phyloP scores from a whole-genome alignment of 37 sponge, comb jelly and placozoan species.

The Lycopodina hypogea region DNA sequence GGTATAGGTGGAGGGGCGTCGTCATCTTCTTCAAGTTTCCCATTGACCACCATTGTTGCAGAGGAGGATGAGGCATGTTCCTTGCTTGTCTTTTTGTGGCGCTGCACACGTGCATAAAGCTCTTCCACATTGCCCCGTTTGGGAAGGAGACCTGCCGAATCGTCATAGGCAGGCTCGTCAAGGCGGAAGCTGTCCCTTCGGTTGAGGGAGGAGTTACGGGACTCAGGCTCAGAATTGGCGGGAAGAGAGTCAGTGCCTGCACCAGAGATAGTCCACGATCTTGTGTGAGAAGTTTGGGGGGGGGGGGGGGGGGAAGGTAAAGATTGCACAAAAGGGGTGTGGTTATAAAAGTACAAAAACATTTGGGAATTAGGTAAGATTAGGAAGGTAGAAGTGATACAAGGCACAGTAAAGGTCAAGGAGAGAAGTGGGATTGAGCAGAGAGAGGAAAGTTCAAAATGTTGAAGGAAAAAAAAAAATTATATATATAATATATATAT shows the following conservation, averaged over 20 bases:
- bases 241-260: slow-evolving; percentile 20
- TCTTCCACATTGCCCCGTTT: slow-evolving; percentile 52
- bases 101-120: slow-evolving; percentile 63
- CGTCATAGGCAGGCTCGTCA: slow-evolving; percentile 43
- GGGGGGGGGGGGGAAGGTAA: background rate
- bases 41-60: background rate
- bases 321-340: background rate
- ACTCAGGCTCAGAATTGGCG: background rate
- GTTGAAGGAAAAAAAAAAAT: too few species aligned
- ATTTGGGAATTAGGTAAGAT: too few species aligned
- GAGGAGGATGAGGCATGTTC: background rate
- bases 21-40: background rate
- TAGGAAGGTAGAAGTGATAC: too few species aligned
- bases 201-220: slow-evolving; percentile 4
- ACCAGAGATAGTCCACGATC: slow-evolving; percentile 30
- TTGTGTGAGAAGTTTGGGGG: background rate
- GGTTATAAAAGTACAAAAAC: too few species aligned
- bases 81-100: slow-evolving; percentile 15
- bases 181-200: slow-evolving; percentile 17
- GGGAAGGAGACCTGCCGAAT: slow-evolving; percentile 48
- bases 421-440: too few species aligned
- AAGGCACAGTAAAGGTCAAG: too few species aligned
- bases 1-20: slow-evolving; percentile 30
- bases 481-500: too few species aligned
- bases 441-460: too few species aligned